These are phyloP conservation scores for Dromas ardeola DNA, from an alignment of 2,113 vertebrate genomes.

Conservation along the genomic window DNA sequence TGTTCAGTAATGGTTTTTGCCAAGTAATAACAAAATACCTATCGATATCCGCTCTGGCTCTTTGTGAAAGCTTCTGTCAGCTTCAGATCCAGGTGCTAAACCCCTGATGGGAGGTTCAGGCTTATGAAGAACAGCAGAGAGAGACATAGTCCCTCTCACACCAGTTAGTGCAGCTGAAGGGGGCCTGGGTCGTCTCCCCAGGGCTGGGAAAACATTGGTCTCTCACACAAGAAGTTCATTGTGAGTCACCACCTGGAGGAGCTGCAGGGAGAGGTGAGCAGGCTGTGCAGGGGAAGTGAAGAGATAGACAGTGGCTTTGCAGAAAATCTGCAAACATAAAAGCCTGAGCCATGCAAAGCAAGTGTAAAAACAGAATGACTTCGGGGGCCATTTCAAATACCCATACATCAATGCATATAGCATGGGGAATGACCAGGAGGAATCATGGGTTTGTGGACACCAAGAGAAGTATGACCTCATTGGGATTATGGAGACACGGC, in stretches of 20 bases:
- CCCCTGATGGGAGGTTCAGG: rapidly evolving
- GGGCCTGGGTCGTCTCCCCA: not conserved
- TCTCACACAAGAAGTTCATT: not conserved
- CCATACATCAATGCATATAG: no score
- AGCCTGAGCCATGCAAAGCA: not conserved
- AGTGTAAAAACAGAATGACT: not conserved
- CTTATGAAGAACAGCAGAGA: not conserved
- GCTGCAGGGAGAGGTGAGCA: not conserved
- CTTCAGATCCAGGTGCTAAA: not conserved
- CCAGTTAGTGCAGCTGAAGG: not conserved
- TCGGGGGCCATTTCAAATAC: not conserved
- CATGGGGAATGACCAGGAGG: not conserved
- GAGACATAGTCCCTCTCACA: not conserved
- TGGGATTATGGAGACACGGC: not conserved
- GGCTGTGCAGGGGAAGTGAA: not conserved
- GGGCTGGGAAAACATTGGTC: not conserved
- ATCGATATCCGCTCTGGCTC: rapidly evolving
- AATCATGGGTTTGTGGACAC: not conserved
- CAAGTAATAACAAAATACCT: not conserved
- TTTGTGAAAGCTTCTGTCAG: not conserved
- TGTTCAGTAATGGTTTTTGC: not conserved
- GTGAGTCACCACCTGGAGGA: not conserved
- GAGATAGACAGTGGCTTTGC: not conserved
- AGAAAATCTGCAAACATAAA: not conserved
- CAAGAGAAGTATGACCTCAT: no score